Evolutionary conservation across 2,113 vertebrate species (phyloP).

Genomic region (Otus sunia): DNA sequence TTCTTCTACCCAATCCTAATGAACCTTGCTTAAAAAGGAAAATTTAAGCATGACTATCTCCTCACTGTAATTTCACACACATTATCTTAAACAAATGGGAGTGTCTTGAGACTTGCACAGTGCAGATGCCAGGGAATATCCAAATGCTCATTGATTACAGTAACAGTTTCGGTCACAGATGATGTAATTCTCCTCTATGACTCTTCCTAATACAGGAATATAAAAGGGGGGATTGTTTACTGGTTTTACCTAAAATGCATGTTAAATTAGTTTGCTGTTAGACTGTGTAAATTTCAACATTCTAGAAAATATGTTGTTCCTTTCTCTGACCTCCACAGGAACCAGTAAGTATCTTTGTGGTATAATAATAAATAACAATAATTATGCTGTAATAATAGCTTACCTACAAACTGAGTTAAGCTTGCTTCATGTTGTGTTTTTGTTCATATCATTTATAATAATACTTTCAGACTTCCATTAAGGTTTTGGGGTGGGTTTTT

Average conservation of each 20-base stretch:
- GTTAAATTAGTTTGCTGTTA: not conserved
- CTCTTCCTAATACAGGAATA: not conserved
- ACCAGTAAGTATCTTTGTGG: not conserved
- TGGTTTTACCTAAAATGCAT: not conserved
- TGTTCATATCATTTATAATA: not conserved
- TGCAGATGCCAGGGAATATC: not conserved
- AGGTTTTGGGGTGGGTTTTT: not conserved
- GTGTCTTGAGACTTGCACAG: not conserved
- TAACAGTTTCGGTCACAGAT: not conserved
- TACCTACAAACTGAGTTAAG: not conserved
- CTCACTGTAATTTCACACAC: conserved; percentile 2
- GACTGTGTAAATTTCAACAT: not conserved
- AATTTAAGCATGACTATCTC: conserved; percentile 38
- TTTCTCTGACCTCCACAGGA: not conserved
- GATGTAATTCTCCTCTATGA: not conserved
- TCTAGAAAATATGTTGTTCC: not conserved
- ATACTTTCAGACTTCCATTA: not conserved
- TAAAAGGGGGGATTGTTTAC: not conserved
- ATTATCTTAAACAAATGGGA: not conserved
- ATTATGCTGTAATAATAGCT: not conserved
- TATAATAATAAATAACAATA: not conserved
- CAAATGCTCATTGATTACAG: not conserved
- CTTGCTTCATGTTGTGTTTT: not conserved
- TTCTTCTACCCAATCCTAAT: conserved; percentile 25
- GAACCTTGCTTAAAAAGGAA: conserved; percentile 38